A percentile compares a stretch with the other conserved stretches of the same genome.
Conservation (phyloP, 2,113 vertebrate species). For the Bubo blakistoni region DNA sequence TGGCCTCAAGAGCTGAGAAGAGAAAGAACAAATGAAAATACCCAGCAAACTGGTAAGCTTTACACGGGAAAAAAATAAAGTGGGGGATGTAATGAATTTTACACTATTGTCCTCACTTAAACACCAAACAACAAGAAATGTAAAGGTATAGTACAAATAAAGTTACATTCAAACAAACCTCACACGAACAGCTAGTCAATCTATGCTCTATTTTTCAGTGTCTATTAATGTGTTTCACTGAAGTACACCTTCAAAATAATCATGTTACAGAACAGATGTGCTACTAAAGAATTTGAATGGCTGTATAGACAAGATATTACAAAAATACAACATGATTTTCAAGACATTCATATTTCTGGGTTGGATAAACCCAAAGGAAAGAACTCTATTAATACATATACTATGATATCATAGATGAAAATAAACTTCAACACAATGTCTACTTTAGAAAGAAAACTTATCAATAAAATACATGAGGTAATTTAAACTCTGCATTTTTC, state of each 20-base stretch:
- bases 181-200: neutral
- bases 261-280: neutral
- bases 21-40: neutral
- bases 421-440: neutral
- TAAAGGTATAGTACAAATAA: neutral
- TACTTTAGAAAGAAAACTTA: neutral
- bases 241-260: neutral
- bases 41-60: neutral
- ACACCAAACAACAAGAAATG: neutral
- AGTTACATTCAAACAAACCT: neutral
- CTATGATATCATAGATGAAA: neutral
- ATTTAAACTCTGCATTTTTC: neutral
- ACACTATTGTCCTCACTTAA: neutral
- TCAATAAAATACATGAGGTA: neutral
- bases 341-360: neutral
- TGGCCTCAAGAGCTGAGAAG: neutral
- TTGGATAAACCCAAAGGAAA: neutral
- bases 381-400: neutral
- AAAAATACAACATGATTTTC: neutral
- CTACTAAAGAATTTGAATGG: neutral
- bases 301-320: neutral
- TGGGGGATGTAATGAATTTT: fast-evolving
- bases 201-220: neutral
- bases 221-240: neutral
- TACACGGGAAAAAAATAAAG: neutral